phyloP scores from a whole-genome alignment of 2,113 vertebrate genomes.

The Climacteris rufus region DNA sequence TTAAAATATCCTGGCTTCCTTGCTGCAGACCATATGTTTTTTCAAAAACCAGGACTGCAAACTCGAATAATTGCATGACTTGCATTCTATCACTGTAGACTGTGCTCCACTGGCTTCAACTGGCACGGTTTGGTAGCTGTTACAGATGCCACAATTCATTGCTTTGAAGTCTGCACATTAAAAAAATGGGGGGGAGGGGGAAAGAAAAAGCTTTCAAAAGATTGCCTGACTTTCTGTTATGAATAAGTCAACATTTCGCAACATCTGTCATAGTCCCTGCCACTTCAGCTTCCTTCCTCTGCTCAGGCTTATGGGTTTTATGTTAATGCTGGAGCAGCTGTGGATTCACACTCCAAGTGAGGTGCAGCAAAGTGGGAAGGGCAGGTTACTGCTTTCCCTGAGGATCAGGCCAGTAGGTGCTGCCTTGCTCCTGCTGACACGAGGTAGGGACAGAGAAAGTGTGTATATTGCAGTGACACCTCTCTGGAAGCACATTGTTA shows the following conservation, averaged over 20 bases:
- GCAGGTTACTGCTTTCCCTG: neutral
- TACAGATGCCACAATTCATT: constrained; percentile 76
- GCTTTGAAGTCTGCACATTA: constrained; percentile 78
- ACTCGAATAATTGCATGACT: constrained; percentile 62
- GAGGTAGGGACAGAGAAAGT: neutral
- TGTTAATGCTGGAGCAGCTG: constrained; percentile 55
- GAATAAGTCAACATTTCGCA: constrained; percentile 61
- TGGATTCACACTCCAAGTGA: neutral
- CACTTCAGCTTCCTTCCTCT: constrained; percentile 58
- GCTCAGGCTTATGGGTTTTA: constrained; percentile 46
- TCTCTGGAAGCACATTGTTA: neutral
- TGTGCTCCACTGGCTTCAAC: constrained; percentile 51
- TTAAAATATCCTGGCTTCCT: constrained; percentile 71
- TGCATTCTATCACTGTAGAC: constrained; percentile 50
- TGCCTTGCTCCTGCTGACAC: neutral
- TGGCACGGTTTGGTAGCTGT: constrained; percentile 69
- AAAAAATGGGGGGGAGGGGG: accelerated
- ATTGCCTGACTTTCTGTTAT: constrained; percentile 71
- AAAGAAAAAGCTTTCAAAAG: constrained; percentile 59
- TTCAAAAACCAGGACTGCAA: constrained; percentile 54
- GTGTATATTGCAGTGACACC: neutral
- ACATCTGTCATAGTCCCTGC: constrained; percentile 68
- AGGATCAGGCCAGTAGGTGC: neutral
- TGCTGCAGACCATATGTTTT: constrained; percentile 78
- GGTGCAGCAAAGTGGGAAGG: neutral